These are phyloP conservation scores for Dissostichus mawsoni DNA, from an alignment of 2,113 vertebrate species.

Conservation along the genomic window DNA sequence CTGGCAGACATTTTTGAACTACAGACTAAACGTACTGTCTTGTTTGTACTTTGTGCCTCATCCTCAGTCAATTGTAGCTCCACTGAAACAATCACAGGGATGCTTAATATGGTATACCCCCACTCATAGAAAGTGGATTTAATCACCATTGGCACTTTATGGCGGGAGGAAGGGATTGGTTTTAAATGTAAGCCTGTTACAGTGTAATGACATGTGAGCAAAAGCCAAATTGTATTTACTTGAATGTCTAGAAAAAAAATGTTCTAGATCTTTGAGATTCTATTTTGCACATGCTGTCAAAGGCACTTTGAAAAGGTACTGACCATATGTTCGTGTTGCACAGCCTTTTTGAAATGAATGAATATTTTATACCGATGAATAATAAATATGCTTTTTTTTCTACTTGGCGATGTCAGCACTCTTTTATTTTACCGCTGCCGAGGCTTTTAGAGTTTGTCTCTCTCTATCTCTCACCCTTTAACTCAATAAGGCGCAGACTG, in stretches of 20 bases:
- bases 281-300: conserved; percentile 77
- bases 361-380: conserved; percentile 83
- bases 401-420: conserved; percentile 61
- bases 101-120: neutral
- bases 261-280: conserved; percentile 60
- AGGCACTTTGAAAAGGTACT: conserved; percentile 74
- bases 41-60: conserved; percentile 75
- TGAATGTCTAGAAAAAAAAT: conserved; percentile 66
- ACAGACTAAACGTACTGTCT: conserved; percentile 60
- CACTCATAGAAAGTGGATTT: conserved; percentile 41
- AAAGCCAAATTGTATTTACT: conserved; percentile 71
- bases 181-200: conserved; percentile 32
- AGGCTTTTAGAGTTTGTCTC: conserved; percentile 49
- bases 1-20: conserved; percentile 51
- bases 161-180: conserved; percentile 14
- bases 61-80: conserved; percentile 69
- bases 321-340: conserved; percentile 76
- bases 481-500: neutral
- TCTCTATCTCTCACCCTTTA: conserved; percentile 23
- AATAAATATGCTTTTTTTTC: conserved; percentile 76
- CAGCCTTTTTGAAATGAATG: conserved; percentile 73
- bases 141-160: conserved; percentile 63
- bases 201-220: conserved; percentile 55
- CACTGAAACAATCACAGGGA: conserved; percentile 64
- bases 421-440: conserved; percentile 38